Percentiles rank a stretch among this genome's conserved stretches.
Evolutionary conservation across 2,797 vertebrate species (phyloP).

Genomic region (Emys orbicularis): DNA sequence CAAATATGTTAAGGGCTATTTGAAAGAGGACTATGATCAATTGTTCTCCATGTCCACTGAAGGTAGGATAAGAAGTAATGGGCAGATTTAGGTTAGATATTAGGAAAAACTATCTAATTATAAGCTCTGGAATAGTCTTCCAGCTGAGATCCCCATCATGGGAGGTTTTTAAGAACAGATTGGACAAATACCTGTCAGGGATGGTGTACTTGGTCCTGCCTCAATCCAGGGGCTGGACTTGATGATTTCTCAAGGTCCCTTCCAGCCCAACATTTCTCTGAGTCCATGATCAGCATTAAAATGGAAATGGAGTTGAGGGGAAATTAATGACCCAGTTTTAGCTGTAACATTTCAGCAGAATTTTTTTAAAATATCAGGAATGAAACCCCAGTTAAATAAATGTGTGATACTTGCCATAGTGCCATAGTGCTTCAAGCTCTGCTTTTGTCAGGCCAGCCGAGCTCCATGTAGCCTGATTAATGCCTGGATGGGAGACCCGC

Average conservation of each 20-base stretch:
- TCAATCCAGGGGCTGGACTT: background rate
- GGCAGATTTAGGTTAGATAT: background rate
- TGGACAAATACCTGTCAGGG: background rate
- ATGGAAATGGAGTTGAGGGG: constrained; percentile 60
- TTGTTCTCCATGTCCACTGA: background rate
- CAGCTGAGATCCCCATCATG: background rate
- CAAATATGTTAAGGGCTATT: background rate
- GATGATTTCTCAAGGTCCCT: background rate
- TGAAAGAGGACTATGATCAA: background rate
- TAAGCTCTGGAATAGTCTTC: too few relatives aligned
- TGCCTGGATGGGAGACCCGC: background rate
- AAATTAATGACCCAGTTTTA: constrained; percentile 56
- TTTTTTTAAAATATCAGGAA: constrained; percentile 48
- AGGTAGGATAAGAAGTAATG: background rate
- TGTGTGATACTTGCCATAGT: constrained; percentile 16
- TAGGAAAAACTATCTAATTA: background rate
- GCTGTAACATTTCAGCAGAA: constrained; percentile 51
- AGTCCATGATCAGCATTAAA: constrained; percentile 61
- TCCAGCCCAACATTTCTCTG: background rate
- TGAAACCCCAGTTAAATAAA: constrained; percentile 71
- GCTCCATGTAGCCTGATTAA: background rate
- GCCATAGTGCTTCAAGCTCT: background rate
- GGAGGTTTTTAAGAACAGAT: background rate
- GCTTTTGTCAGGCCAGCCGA: constrained; percentile 2
- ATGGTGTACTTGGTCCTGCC: background rate